Evolutionary conservation across 2,888 invertebrate species (phyloP).

Genomic region (Cheilosia impressa): DNA sequence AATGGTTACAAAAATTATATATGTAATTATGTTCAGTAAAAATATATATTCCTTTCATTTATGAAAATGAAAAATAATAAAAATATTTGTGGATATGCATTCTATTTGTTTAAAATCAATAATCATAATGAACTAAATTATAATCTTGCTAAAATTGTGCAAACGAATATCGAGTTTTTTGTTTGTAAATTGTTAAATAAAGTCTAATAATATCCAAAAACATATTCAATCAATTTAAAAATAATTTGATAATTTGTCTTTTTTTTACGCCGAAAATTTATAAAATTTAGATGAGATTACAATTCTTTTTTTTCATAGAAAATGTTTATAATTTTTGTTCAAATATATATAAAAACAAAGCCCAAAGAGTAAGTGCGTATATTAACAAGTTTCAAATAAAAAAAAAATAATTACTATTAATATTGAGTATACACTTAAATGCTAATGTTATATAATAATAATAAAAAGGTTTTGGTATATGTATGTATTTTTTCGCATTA

Average conservation of each 20-base stretch:
- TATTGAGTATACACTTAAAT: constrained; percentile 42
- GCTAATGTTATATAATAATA: constrained; percentile 27
- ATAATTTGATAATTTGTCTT: constrained; percentile 4
- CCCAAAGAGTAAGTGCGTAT: constrained; percentile 32
- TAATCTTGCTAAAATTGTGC: constrained; percentile 37
- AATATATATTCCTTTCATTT: constrained; percentile 33
- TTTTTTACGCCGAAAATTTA: constrained; percentile 66
- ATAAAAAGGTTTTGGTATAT: constrained; percentile 70
- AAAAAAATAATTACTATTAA: constrained; percentile 19
- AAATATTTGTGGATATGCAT: constrained; percentile 66
- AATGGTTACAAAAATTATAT: constrained; percentile 50
- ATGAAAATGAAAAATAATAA: constrained; percentile 24
- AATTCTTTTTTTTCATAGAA: constrained; percentile 71
- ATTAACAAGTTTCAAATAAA: constrained; percentile 60
- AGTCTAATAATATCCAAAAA: constrained; percentile 57
- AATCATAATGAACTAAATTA: constrained; percentile 15
- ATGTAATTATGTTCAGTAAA: constrained; percentile 38
- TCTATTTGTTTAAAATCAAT: constrained; percentile 27
- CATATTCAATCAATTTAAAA: constrained; percentile 40
- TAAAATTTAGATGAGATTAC: constrained; percentile 67
- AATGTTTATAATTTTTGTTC: constrained; percentile 41
- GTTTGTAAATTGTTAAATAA: constrained; percentile 2
- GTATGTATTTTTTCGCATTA: constrained; percentile 39
- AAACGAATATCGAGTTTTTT: constrained; percentile 18
- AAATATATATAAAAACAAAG: constrained; percentile 31